A percentile compares a stretch with the other conserved stretches of the same genome.
These are phyloP conservation scores for Cynopterus sphinx DNA, from an alignment of 2,797 vertebrate species.

Conservation along the genomic window DNA sequence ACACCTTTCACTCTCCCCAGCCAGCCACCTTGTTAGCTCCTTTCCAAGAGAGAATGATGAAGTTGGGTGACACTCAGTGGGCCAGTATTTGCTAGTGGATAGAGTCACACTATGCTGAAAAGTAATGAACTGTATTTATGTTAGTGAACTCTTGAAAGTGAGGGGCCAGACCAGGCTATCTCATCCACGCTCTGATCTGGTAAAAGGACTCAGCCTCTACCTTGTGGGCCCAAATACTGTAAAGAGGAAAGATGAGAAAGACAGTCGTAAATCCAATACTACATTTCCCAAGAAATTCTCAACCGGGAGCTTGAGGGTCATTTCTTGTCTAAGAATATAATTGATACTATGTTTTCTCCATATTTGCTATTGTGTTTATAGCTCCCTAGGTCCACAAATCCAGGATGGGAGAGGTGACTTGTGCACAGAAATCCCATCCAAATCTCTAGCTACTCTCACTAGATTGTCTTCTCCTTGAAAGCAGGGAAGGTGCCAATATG, in stretches of 20 bases:
- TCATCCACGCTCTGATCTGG: neutral
- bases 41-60: neutral
- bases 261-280: accelerated
- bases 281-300: neutral
- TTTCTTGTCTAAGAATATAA: neutral
- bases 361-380: neutral
- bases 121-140: neutral
- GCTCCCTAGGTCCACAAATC: neutral
- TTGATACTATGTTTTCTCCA: neutral
- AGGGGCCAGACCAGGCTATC: neutral
- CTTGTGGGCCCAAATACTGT: accelerated
- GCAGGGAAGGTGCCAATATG: neutral
- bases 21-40: neutral
- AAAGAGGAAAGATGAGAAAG: neutral
- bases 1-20: neutral
- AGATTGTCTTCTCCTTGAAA: neutral
- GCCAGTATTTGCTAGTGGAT: neutral
- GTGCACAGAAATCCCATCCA: neutral
- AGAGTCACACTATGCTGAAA: neutral
- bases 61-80: neutral
- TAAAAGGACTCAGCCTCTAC: neutral
- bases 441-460: neutral
- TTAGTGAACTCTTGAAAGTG: neutral
- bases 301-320: neutral
- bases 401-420: neutral